phyloP scores from a whole-genome alignment of 2,888 invertebrate genomes.

The Harpalus rufipes region DNA sequence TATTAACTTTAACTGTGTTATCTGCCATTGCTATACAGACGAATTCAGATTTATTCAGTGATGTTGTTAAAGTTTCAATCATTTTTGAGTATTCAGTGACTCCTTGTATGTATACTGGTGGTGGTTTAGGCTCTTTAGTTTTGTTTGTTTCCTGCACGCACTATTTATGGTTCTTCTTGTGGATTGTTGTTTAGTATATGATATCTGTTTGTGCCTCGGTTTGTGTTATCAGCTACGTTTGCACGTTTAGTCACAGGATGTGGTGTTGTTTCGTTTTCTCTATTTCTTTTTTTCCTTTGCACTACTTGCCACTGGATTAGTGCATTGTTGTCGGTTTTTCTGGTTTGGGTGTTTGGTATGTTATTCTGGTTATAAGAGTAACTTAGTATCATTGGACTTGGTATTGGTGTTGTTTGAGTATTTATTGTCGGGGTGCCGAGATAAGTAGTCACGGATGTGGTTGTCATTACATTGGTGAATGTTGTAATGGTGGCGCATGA shows the following conservation, averaged over 20 bases:
- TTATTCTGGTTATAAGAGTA: background rate
- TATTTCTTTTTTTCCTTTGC: background rate
- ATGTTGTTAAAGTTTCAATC: too few species aligned
- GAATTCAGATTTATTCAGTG: too few species aligned
- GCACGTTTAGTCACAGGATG: background rate
- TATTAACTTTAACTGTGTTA: conserved; percentile 67
- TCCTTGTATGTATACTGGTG: background rate
- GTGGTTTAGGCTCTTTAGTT: conserved; percentile 28
- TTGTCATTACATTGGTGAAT: conserved; percentile 35
- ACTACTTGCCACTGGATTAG: too few species aligned
- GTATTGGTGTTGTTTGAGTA: conserved; percentile 19
- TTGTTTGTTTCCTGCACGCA: conserved; percentile 35
- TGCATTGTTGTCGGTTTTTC: background rate
- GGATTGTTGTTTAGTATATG: background rate
- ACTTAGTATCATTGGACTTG: background rate
- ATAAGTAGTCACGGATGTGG: conserved; percentile 34
- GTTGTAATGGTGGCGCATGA: too few species aligned
- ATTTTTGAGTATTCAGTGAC: too few species aligned
- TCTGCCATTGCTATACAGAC: conserved; percentile 65
- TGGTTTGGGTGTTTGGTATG: background rate
- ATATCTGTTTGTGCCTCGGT: too few species aligned
- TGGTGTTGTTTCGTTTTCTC: background rate
- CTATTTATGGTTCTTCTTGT: conserved; percentile 3
- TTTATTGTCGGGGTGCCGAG: background rate
- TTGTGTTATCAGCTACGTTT: background rate